phyloP scores from a whole-genome alignment of 2,113 vertebrate genomes.

The Gorsachius goisagi region DNA sequence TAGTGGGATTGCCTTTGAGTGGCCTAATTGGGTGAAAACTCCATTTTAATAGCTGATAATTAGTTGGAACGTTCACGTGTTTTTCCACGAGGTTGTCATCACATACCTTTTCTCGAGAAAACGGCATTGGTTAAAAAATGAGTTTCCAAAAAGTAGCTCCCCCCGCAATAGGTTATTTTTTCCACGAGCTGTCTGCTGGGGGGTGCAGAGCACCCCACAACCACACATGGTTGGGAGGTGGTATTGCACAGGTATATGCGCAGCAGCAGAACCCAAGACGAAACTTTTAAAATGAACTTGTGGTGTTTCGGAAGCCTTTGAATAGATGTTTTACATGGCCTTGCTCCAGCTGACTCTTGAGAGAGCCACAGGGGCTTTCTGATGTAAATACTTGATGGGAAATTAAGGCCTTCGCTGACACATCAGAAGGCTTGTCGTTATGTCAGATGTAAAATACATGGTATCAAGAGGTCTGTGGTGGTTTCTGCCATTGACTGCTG shows the following conservation, averaged over 20 bases:
- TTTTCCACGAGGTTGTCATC: neutral
- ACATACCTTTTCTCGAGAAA: accelerated
- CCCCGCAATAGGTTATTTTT: neutral
- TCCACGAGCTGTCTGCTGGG: neutral
- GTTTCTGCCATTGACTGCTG: neutral
- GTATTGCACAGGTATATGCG: neutral
- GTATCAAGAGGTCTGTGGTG: neutral
- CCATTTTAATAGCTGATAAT: constrained; percentile 33
- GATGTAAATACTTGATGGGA: neutral
- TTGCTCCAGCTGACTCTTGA: neutral
- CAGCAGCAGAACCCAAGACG: neutral
- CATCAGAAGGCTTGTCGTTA: neutral
- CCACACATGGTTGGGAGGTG: neutral
- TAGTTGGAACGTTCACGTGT: neutral
- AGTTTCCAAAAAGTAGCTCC: neutral
- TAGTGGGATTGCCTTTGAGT: constrained; percentile 8
- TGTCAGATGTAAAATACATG: neutral
- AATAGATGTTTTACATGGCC: neutral
- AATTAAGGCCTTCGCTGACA: neutral
- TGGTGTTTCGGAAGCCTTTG: neutral
- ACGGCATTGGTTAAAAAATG: neutral
- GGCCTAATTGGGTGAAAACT: neutral
- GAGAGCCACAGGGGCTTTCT: neutral
- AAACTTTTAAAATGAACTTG: neutral
- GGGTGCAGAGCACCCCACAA: neutral